Base-by-base conservation (phyloP, 2,113 vertebrate species). In the Machaerirhynchus nigripectus region DNA sequence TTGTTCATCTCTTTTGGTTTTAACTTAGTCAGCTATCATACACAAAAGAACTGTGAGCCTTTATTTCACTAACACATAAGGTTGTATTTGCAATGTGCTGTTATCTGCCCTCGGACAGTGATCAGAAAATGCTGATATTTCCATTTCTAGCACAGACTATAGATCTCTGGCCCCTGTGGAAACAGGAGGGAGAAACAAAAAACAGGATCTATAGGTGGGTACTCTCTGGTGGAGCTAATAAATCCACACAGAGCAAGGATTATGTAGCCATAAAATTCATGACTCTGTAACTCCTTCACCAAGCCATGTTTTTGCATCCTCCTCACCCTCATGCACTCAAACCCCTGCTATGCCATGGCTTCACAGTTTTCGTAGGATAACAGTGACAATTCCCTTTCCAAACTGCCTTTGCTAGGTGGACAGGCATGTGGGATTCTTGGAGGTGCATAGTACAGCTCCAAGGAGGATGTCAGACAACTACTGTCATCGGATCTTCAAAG, bases 261-360 rank as follows among this genome's bases (percentile, higher is more conserved):
- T 88, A 52, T 35, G 35, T 71, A 44, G 44, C 75, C 79, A 76
- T 84, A 92, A 85, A 74, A 84, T 67, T 55, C 21, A 90, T 7
- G 8, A 44, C 19, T 79, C 11, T 2, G 0, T 49, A 83, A 65
- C 83, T 86, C 49, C 37, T 16, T 80, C 55, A 73, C 13, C 24
- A 0, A 0, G 37, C 18, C 44, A 74, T 0, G 0, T 8, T 68
- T 63, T 46, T 40, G 15, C 28, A 37, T 5, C 13, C 1, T 67
- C 26, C 19, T n/a, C 33, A 47, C 16, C 6, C 30, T 61, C 26
- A 30, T 24, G 8, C 16, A 20, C 17, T 80, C 40, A 40, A 13
- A 76, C 3, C 5, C 14, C 10, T 86, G 52, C 33, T 50, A 21
- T 14, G 14, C 13, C 26, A 50, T 5, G 22, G 35, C 24, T 35